Conservation (phyloP, 2,888 invertebrate genomes). For the Adineta ricciae region DNA sequence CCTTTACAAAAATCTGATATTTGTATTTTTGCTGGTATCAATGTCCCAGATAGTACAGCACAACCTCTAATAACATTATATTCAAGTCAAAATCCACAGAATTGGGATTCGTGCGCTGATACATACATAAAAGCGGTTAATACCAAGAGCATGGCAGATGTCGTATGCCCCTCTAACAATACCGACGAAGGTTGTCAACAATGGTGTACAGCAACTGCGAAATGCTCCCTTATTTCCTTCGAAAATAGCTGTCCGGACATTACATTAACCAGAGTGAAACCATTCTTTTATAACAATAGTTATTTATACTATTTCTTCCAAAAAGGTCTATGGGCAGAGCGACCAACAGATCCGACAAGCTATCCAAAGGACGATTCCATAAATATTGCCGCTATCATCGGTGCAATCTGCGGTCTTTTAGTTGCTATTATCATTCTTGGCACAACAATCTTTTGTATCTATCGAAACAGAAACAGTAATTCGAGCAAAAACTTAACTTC, state of each 20-base stretch:
- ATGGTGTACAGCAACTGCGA: neutral
- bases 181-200: neutral
- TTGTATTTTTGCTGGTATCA: neutral
- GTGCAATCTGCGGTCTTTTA: neutral
- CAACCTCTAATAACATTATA: neutral
- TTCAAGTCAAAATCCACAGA: neutral
- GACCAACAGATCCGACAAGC: neutral
- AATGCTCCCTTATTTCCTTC: neutral
- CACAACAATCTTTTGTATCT: neutral
- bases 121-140: neutral
- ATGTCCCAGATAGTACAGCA: neutral
- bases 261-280: neutral
- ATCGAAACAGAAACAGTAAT: neutral
- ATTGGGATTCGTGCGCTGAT: neutral
- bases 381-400: neutral
- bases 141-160: too few species aligned
- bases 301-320: neutral
- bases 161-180: neutral
- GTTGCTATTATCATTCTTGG: neutral
- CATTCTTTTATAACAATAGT: neutral
- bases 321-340: neutral
- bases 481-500: neutral
- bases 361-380: neutral
- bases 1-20: neutral
- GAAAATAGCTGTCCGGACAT: neutral